Evolutionary conservation across 2,888 invertebrate genomes (phyloP), one percentile per base, ranked within the genome.

Genomic region (Abrostola tripartita): DNA sequence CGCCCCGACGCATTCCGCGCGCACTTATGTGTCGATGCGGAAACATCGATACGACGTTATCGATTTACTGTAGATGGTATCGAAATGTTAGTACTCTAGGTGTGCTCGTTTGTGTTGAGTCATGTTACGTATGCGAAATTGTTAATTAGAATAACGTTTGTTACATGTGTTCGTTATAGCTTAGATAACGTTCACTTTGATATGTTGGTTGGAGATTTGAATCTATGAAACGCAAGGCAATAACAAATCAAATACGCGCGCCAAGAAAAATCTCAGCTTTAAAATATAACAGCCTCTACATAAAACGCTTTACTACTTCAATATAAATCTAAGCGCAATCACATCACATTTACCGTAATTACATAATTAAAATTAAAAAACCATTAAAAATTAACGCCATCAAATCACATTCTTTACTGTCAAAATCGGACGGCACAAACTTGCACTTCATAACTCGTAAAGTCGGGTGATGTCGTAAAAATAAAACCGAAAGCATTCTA

Each of bases 391-490:
- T 78, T 80, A 75, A 82, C 71, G 64, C 66, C 69, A 70, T 71
- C 79, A 79, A 85, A 88, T 86, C 86, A 79, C 77, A 50, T 81
- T 9, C 54, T 76, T 79, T 71, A 79, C 63, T 73, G 77, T 79
- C 78, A 82, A 88, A 89, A 88, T 88, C 86, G 83, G 81, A 81
- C 81, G 85, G 81, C 76, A 79, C 78, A 72, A 85, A 82, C 80
- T 84, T 85, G 76, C 71, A 81, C 79, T 86, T 87, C 84, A 85
- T 86, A 88, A 87, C 88, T 89, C 89, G 85, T 89, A 87, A 91
- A 89, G 83, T 84, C 77, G 76, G 82, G 83, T 81, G 78, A 78
- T 76, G 82, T 88, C 89, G 88, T 92, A 91, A 92, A 92, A 90
- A 90, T 88, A 85, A 90, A 91, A 88, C 85, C 85, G 82, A 85